phyloP scores from a whole-genome alignment of 2,797 vertebrate genomes.

The Hozukius guyotensis region DNA sequence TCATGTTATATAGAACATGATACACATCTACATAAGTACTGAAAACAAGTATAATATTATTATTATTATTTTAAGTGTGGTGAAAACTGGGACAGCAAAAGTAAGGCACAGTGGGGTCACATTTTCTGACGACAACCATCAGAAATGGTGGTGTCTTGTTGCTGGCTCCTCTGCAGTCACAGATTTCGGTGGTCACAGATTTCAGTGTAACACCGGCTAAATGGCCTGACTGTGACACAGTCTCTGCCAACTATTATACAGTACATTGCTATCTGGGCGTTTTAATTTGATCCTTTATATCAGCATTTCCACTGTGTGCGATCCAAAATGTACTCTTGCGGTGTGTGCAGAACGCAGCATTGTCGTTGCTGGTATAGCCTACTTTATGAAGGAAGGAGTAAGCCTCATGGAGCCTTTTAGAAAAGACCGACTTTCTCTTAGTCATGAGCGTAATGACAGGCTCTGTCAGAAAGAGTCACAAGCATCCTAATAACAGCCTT shows the following conservation, averaged over 20 bases:
- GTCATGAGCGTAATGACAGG: neutral
- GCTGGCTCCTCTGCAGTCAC: no score
- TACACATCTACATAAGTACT: neutral
- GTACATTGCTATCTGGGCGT: neutral
- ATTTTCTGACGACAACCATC: no score
- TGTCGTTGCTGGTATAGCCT: neutral
- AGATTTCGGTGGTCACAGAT: no score
- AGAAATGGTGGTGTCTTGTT: no score
- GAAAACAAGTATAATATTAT: no score
- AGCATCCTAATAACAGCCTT: no score
- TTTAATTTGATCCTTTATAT: neutral
- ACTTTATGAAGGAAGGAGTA: neutral
- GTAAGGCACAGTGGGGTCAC: no score
- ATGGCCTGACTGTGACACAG: neutral
- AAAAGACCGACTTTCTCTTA: no score
- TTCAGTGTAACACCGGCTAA: neutral
- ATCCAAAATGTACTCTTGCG: neutral
- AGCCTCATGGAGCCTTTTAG: no score
- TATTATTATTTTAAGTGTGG: no score
- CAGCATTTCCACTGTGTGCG: neutral
- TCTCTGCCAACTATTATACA: neutral
- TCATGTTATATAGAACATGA: no score
- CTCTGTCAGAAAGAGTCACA: neutral
- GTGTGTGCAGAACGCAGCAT: neutral
- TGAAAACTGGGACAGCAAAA: no score